Percentiles rank a stretch among this genome's conserved stretches.
Conservation (phyloP, 2,113 vertebrate genomes). For the Corythornis vintsioides region DNA sequence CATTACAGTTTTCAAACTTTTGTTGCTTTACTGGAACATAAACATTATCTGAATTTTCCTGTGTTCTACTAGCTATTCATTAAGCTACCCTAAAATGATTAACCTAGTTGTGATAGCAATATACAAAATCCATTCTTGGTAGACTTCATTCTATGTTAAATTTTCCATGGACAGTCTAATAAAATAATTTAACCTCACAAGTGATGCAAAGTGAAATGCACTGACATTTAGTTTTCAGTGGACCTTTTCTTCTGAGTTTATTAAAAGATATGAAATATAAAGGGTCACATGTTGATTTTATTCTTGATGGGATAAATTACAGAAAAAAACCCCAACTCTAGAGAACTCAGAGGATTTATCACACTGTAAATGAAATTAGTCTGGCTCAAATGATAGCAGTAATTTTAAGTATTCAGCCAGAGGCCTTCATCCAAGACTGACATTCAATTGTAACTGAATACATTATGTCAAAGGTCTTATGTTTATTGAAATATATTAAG, state of each 20-base stretch:
- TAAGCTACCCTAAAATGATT: not conserved
- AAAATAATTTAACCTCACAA: not conserved
- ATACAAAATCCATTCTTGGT: not conserved
- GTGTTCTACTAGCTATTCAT: not conserved
- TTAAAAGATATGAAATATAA: not conserved
- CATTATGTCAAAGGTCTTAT: not conserved
- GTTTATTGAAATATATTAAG: not conserved
- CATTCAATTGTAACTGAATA: not conserved
- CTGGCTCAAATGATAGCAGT: not conserved
- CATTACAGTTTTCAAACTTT: not conserved
- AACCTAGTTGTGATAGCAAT: not conserved
- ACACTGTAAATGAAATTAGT: not conserved
- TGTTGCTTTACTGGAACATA: not conserved
- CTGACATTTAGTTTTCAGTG: not conserved
- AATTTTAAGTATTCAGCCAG: slow-evolving; percentile 9
- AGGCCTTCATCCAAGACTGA: not conserved
- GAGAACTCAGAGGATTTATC: not conserved
- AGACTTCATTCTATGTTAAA: not conserved
- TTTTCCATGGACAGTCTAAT: not conserved
- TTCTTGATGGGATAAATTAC: not conserved
- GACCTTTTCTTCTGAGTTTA: not conserved
- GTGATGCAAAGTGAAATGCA: not conserved
- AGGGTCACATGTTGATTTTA: not conserved
- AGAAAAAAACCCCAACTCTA: not conserved
- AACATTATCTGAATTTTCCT: not conserved